phyloP scores from a whole-genome alignment of 2,113 vertebrate species.

The Penelope pileata region DNA sequence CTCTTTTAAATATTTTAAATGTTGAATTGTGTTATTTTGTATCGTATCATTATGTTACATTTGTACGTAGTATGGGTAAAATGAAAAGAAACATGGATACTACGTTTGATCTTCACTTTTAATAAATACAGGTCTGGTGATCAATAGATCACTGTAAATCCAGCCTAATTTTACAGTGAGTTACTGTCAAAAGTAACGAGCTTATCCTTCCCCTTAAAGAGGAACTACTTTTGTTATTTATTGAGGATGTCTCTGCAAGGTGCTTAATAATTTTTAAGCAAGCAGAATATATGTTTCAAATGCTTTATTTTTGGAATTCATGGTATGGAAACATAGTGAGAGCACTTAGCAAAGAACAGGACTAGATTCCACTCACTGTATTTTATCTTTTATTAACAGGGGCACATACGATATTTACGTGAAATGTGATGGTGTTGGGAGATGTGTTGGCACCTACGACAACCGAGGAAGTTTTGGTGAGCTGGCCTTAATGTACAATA shows the following conservation, averaged over 20 bases:
- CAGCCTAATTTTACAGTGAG: background rate
- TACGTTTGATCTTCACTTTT: constrained; percentile 2
- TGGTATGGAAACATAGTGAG: background rate
- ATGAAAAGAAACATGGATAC: background rate
- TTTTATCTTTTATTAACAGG: constrained; percentile 76
- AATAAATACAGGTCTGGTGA: background rate
- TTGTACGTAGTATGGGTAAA: background rate
- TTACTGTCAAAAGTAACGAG: background rate
- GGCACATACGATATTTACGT: constrained; percentile 93
- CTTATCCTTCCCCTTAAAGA: background rate
- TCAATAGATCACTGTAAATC: background rate
- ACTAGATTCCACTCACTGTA: background rate
- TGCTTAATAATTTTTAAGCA: background rate
- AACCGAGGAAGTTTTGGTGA: constrained; percentile 97
- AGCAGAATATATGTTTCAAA: background rate
- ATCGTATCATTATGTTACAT: background rate
- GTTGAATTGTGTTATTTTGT: background rate
- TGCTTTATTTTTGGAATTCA: background rate
- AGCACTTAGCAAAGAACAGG: background rate
- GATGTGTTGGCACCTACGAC: constrained; percentile 92
- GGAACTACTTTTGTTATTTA: background rate
- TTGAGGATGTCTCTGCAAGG: background rate
- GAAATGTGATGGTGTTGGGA: constrained; percentile 86
- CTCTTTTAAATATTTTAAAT: background rate
- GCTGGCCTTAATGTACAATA: constrained; percentile 99